Evolutionary conservation across 2,888 invertebrate genomes (phyloP).

Genomic region (Chymomyza caudatula): DNA sequence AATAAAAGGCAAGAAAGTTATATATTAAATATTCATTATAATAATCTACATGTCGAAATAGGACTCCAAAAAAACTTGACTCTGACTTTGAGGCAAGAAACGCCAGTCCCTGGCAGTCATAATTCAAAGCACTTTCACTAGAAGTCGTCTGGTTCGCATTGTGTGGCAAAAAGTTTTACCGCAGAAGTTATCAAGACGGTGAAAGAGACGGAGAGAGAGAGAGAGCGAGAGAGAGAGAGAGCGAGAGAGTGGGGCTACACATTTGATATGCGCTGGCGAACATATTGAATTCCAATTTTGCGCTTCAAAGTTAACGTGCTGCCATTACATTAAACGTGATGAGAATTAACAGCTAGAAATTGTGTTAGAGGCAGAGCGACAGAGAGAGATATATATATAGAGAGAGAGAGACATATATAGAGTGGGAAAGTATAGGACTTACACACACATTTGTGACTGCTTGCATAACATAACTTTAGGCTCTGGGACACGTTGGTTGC

Average conservation of each 20-base stretch:
- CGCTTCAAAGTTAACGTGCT: conserved; percentile 67
- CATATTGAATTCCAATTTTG: conserved; percentile 71
- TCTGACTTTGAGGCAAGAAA: conserved; percentile 20
- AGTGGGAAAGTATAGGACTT: too few species aligned
- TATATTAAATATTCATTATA: conserved; percentile 64
- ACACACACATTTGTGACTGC: neutral
- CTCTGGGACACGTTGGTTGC: conserved; percentile 27
- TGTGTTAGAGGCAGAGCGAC: too few species aligned
- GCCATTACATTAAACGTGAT: conserved; percentile 71
- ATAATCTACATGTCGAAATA: conserved; percentile 51
- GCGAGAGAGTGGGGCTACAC: conserved; percentile 15
- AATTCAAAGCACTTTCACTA: conserved; percentile 45
- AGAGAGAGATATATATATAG: conserved; percentile 1
- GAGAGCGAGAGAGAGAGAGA: neutral
- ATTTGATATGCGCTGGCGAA: conserved; percentile 57
- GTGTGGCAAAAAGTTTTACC: conserved; percentile 36
- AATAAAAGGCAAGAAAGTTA: conserved; percentile 31
- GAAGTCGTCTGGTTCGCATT: neutral
- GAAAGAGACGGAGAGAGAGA: neutral
- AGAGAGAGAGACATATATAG: conserved; percentile 1
- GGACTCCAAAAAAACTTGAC: conserved; percentile 37
- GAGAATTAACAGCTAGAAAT: conserved; percentile 61
- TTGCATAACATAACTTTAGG: neutral
- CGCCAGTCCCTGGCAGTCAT: conserved; percentile 26
- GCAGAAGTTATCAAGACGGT: conserved; percentile 16